Percentiles rank a stretch among this genome's conserved stretches.
Evolutionary conservation across 2,797 vertebrate species (phyloP).

Genomic region (Iguana delicatissima): DNA sequence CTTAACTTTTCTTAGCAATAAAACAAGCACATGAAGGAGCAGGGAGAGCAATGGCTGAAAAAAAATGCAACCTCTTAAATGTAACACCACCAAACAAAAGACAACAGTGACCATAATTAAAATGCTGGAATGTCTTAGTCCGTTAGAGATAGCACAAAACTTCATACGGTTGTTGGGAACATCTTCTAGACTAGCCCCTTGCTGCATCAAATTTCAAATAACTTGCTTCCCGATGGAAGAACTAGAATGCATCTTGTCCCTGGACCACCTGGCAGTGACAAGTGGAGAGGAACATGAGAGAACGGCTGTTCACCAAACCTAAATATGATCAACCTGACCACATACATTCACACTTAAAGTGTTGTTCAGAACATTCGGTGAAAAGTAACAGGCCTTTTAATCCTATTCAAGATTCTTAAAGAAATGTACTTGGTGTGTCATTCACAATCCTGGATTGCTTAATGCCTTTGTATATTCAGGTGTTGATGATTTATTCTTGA

Average conservation of each 20-base stretch:
- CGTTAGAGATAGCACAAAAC: background rate
- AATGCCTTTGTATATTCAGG: background rate
- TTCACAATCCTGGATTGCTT: background rate
- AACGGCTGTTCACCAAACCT: background rate
- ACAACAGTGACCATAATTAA: background rate
- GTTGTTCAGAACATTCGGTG: background rate
- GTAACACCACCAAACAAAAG: background rate
- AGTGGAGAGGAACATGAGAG: background rate
- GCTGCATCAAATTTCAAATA: background rate
- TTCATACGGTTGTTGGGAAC: background rate
- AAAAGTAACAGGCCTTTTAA: background rate
- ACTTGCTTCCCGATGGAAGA: background rate
- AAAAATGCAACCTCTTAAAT: too few relatives aligned
- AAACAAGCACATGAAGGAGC: background rate
- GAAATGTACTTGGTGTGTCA: background rate
- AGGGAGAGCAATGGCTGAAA: background rate
- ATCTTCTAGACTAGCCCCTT: background rate
- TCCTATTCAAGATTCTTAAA: background rate
- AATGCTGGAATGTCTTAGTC: background rate
- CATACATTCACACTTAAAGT: background rate
- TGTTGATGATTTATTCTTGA: background rate
- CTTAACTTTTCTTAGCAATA: background rate
- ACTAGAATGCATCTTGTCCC: too few relatives aligned
- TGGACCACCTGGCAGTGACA: background rate
- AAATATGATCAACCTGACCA: background rate